phyloP scores from a whole-genome alignment of 2,888 invertebrate genomes.

The Parasteatoda lunata region DNA sequence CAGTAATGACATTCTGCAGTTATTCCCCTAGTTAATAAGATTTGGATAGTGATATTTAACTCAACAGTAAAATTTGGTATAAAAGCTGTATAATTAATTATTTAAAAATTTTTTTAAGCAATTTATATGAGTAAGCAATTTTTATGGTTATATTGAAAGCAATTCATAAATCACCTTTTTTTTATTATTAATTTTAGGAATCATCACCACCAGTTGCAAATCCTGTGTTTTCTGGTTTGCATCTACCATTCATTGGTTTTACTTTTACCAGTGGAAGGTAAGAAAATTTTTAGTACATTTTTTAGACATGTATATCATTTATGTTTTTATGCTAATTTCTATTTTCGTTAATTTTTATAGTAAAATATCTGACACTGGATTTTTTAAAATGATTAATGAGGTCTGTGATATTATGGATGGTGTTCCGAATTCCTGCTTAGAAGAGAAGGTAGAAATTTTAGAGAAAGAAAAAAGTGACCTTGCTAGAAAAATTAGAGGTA shows the following conservation, averaged over 20 bases:
- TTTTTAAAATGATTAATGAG: slow-evolving; percentile 43
- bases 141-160: no score
- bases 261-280: slow-evolving; percentile 94
- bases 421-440: slow-evolving; percentile 70
- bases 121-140: no score
- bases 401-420: slow-evolving; percentile 65
- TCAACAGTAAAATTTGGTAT: no score
- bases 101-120: no score
- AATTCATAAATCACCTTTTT: no score
- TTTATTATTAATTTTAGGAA: slow-evolving; percentile 77
- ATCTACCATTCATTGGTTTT: slow-evolving; percentile 98
- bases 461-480: slow-evolving; percentile 84
- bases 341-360: slow-evolving; percentile 18
- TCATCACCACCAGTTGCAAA: slow-evolving; percentile 85
- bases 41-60: no score
- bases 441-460: slow-evolving; percentile 79
- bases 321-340: neutral
- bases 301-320: neutral
- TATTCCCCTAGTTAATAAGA: no score
- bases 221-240: slow-evolving; percentile 77
- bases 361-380: slow-evolving; percentile 62
- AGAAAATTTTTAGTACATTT: slow-evolving; percentile 44
- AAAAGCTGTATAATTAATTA: no score
- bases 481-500: slow-evolving; percentile 81
- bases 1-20: no score